phyloP scores from a whole-genome alignment of 2,888 invertebrate genomes.

The Rhagium mordax region DNA sequence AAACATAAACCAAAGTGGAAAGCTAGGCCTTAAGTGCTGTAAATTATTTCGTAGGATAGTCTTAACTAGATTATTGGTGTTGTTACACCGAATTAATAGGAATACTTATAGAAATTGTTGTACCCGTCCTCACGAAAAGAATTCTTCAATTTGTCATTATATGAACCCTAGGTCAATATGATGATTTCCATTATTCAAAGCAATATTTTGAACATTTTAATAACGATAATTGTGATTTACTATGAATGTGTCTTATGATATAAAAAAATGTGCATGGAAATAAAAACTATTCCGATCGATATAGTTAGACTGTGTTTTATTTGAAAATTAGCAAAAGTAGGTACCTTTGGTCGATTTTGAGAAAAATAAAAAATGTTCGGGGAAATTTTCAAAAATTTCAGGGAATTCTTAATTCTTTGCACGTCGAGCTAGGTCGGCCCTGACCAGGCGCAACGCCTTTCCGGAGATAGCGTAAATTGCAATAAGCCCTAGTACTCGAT shows the following conservation, averaged over 20 bases:
- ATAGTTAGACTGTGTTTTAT: slow-evolving; percentile 13
- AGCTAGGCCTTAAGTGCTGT: not conserved
- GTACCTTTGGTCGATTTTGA: no score
- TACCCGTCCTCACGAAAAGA: slow-evolving; percentile 27
- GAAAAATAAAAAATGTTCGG: no score
- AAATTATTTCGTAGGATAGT: not conserved
- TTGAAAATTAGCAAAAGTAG: no score
- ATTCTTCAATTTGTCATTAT: slow-evolving; percentile 42
- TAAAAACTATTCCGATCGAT: slow-evolving; percentile 43
- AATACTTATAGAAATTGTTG: not conserved
- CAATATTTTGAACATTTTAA: slow-evolving; percentile 46
- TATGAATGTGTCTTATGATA: slow-evolving; percentile 48
- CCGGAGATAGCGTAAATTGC: no score
- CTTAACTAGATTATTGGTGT: not conserved
- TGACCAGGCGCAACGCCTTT: no score
- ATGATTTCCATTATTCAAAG: slow-evolving; percentile 38
- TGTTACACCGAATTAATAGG: no score
- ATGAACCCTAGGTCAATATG: slow-evolving; percentile 14
- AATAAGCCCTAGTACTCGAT: no score
- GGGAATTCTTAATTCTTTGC: no score
- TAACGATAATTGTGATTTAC: slow-evolving; percentile 47
- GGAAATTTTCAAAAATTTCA: no score
- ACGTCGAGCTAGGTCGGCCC: no score
- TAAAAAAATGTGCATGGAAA: slow-evolving; percentile 43
- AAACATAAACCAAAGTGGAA: not conserved